A percentile compares a stretch with the other conserved stretches of the same genome.
phyloP scores from a whole-genome alignment of 2,888 invertebrate species.

The Dasysyrphus tricinctus region DNA sequence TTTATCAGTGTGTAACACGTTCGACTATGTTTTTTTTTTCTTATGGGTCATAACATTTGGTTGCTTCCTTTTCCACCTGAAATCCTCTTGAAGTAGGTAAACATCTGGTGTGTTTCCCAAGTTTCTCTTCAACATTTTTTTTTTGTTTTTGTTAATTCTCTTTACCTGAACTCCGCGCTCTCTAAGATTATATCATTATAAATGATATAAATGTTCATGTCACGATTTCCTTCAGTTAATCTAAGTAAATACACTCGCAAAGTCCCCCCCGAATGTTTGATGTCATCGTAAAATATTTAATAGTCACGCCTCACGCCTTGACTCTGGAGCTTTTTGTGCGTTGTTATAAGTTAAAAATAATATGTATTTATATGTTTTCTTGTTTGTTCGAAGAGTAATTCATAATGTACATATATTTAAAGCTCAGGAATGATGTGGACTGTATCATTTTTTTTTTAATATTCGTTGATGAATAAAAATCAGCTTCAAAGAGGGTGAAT shows the following conservation, averaged over 20 bases:
- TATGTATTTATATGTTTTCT: neutral
- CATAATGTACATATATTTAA: neutral
- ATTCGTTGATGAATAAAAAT: neutral
- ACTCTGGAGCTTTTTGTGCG: constrained; percentile 21
- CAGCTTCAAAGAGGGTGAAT: neutral
- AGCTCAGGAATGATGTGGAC: neutral
- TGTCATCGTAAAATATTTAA: constrained; percentile 46
- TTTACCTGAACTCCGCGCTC: constrained; percentile 19
- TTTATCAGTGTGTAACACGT: constrained; percentile 20
- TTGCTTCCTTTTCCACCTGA: constrained; percentile 11
- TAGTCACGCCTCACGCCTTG: constrained; percentile 41
- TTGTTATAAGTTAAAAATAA: neutral
- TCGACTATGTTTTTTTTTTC: neutral
- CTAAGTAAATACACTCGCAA: constrained; percentile 25
- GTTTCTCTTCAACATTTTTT: neutral
- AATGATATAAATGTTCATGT: constrained; percentile 45
- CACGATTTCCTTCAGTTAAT: constrained; percentile 43
- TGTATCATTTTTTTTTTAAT: neutral
- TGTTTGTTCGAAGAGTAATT: neutral
- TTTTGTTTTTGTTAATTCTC: constrained; percentile 15
- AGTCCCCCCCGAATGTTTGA: constrained; percentile 15
- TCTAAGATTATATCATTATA: constrained; percentile 43
- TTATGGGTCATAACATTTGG: constrained; percentile 21
- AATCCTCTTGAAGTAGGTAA: constrained; percentile 4
- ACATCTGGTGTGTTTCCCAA: constrained; percentile 29